Percentiles rank a stretch among this genome's conserved stretches.
These are phyloP conservation scores for Danio aesculapii DNA, from an alignment of 2,797 vertebrate species.

Conservation along the genomic window DNA sequence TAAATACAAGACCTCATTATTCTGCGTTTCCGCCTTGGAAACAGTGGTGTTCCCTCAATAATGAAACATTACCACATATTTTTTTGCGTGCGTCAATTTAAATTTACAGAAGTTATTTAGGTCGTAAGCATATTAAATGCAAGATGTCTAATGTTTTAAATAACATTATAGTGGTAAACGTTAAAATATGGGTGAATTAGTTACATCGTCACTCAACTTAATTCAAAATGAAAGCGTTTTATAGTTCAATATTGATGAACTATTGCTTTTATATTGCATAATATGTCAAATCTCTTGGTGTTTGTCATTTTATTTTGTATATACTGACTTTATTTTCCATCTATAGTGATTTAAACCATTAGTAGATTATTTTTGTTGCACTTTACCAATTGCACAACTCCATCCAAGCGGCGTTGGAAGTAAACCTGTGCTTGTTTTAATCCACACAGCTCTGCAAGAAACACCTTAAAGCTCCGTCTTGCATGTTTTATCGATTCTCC, in stretches of 20 bases:
- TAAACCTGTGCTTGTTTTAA: not conserved
- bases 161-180: too few relatives aligned
- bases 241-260: too few relatives aligned
- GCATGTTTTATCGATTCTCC: slow-evolving; percentile 28
- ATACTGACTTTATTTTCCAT: not conserved
- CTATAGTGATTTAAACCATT: not conserved
- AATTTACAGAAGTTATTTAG: too few relatives aligned
- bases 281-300: not conserved
- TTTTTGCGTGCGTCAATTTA: too few relatives aligned
- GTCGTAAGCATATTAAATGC: too few relatives aligned
- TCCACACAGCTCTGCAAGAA: too few relatives aligned
- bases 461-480: not conserved
- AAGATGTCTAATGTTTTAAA: too few relatives aligned
- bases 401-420: not conserved
- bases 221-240: too few relatives aligned
- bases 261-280: not conserved
- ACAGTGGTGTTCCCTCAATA: not conserved
- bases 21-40: not conserved
- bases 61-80: too few relatives aligned
- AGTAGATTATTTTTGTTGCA: not conserved
- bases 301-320: slow-evolving; percentile 1
- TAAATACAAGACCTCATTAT: not conserved
- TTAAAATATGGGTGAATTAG: too few relatives aligned
- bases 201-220: too few relatives aligned
- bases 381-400: not conserved